Base-by-base conservation (phyloP, 2,113 vertebrate species). In the Strix aluco region DNA sequence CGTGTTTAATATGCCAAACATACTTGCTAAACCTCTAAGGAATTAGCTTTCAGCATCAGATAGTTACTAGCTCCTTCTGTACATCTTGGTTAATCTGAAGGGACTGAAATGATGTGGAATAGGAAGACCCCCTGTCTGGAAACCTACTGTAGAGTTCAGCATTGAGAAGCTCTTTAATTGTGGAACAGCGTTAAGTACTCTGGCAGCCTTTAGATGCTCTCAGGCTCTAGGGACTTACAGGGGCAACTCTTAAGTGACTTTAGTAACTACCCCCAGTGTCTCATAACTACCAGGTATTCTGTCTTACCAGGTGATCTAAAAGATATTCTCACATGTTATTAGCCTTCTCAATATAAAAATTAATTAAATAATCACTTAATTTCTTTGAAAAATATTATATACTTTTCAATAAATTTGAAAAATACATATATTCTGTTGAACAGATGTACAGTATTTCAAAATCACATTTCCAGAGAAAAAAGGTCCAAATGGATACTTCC, bases 401-500 rank as follows among this genome's bases (percentile, higher is more conserved):
- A 15, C 4, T 62, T 72, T 88, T 67, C 72, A 88, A 90, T 49
- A 20, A 59, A 47, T 73, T 77, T 78, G 74, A 93, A 91, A 91
- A 89, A 92, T 27, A 80, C 10, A 80, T 74, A 30, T 32, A 59
- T 75, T 84, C 51, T 38, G 32, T 26, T 87, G 27, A 79, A 92
- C 40, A 89, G 54, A 96, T 57, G 52, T 40, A 38, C 42, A 87
- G 49, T 18, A 92, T 84, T 88, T 88, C 88, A 81, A 94, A 97
- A 95, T 52, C 57, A 27, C 7, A 54, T 81, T 94, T 92, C 69
- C 83, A 83, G 22, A 90, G 52, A 88, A 66, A 98, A 71, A 94
- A 94, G 23, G 70, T 92, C 78, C 94, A 90, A 92, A 88, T 78
- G 57, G 81, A 70, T 91, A 90, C 63, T 96, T 96, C 52, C 46